Conservation (phyloP, 2,797 vertebrate genomes). For the Mus minutoides region DNA sequence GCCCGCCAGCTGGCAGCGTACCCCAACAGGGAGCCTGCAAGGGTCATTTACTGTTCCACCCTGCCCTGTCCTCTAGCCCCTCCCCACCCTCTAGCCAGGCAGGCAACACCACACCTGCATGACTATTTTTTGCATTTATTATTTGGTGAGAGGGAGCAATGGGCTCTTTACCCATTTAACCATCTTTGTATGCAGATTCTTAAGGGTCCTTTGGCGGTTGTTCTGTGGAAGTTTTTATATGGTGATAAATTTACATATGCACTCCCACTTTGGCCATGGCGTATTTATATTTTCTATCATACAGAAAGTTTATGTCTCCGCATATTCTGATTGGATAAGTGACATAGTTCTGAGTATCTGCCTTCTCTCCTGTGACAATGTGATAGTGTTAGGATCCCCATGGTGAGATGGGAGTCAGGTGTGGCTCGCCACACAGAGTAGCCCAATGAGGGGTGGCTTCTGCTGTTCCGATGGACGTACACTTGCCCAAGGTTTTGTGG, state of each 20-base stretch:
- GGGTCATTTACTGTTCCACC: background rate
- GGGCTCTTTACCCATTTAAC: background rate
- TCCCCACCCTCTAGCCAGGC: background rate
- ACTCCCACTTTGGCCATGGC: background rate
- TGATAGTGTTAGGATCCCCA: background rate
- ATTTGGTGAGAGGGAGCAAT: background rate
- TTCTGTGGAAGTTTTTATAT: background rate
- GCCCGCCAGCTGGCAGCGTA: background rate
- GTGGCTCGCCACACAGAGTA: background rate
- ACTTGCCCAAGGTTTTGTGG: background rate
- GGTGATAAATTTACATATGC: background rate
- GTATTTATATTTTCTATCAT: background rate
- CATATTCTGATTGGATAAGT: slow-evolving; percentile 30
- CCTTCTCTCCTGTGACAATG: slow-evolving; percentile 27
- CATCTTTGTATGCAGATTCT: background rate
- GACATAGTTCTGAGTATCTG: background rate
- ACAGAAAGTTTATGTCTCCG: background rate
- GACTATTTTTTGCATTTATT: slow-evolving; percentile 14
- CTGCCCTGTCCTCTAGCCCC: background rate
- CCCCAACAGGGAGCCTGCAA: background rate
- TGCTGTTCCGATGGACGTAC: background rate
- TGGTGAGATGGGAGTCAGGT: background rate
- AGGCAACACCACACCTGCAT: background rate
- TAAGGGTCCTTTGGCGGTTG: background rate
- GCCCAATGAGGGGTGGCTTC: background rate